Base-by-base conservation (phyloP, 2,797 vertebrate species). In the Darevskia mixta region DNA sequence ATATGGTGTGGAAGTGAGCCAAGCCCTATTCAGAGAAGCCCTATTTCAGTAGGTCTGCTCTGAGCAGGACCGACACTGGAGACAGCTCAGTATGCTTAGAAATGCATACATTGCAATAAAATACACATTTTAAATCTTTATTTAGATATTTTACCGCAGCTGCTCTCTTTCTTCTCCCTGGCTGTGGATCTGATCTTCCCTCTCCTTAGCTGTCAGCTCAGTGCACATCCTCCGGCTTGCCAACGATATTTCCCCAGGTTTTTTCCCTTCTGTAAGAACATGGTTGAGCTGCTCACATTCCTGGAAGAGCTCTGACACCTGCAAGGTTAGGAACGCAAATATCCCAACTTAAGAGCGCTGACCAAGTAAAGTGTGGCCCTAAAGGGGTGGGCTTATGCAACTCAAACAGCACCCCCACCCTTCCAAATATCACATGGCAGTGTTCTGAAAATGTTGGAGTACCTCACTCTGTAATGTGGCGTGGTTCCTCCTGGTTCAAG, bases 91-190 rank as follows among this genome's bases (percentile, higher is more conserved):
- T 55, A 55, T 55, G 49, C 49, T 55, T 55, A 55, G 49, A 55
- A 64, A 64, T 23, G 61, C 20, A 64, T 64, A 64, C 61, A 61
- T 61, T 61, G 58, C 0, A 5, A 61, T 61, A 61, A 61, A 61
- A 23, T 61, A 61, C 18, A 61, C 20, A 2, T 18, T 61, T 61
- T 61, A 61, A 61, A 23, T 61, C 58, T 61, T 61, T 23, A 61
- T 61, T 64, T 64, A 64, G 7, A 64, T 64, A 7, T 15, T 90
- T 93, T 92, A 98, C 98, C 98, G 96, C 90, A 98, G 92, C 23
- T 95, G 90, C 82, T 96, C 93, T 92, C 96, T 96, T 81, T 98
- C 96, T 75, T 95, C 96, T 92, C 97, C 97, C 88, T 97, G 95
- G 89, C 91, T 95, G 93, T 92, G 93, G 92, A 97, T 93, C 89